phyloP scores from a whole-genome alignment of 2,797 vertebrate genomes.

The Peromyscus nudipes region DNA sequence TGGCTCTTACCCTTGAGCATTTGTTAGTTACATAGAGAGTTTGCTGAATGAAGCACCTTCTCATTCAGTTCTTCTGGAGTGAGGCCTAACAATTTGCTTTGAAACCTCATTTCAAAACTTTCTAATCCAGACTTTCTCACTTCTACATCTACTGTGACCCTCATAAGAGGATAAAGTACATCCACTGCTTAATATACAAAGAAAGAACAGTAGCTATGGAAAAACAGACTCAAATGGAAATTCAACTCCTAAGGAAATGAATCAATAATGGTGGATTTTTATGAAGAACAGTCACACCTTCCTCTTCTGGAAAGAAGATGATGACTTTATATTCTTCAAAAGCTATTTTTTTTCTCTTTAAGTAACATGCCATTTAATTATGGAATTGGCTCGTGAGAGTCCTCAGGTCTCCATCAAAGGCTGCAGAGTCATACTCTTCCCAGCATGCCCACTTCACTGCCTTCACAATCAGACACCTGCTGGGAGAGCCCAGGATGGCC shows the following conservation, averaged over 20 bases:
- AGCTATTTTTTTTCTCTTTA: constrained; percentile 60
- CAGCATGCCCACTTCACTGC: not conserved
- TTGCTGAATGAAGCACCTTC: not conserved
- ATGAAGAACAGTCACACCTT: constrained; percentile 1
- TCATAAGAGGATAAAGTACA: not conserved
- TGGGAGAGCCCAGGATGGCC: not conserved
- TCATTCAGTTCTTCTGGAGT: not conserved
- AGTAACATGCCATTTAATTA: constrained; percentile 65
- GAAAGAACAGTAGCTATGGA: constrained; percentile 30
- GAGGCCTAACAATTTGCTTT: not conserved
- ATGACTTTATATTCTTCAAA: constrained; percentile 66
- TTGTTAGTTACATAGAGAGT: not conserved
- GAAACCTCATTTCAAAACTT: not conserved
- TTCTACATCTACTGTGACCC: not conserved
- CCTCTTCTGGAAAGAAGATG: constrained; percentile 48
- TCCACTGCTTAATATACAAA: not conserved
- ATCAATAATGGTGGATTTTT: constrained; percentile 57
- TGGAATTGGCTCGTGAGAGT: constrained; percentile 43
- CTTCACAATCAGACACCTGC: constrained; percentile 72
- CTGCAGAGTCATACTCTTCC: not conserved
- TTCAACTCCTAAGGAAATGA: constrained; percentile 61
- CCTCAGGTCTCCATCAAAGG: constrained; percentile 62
- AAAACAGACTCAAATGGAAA: constrained; percentile 34
- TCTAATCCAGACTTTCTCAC: not conserved
- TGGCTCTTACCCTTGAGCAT: not conserved